These are phyloP conservation scores for Agrilus planipennis DNA, from an alignment of 1,140 invertebrate genomes.

Conservation along the genomic window DNA sequence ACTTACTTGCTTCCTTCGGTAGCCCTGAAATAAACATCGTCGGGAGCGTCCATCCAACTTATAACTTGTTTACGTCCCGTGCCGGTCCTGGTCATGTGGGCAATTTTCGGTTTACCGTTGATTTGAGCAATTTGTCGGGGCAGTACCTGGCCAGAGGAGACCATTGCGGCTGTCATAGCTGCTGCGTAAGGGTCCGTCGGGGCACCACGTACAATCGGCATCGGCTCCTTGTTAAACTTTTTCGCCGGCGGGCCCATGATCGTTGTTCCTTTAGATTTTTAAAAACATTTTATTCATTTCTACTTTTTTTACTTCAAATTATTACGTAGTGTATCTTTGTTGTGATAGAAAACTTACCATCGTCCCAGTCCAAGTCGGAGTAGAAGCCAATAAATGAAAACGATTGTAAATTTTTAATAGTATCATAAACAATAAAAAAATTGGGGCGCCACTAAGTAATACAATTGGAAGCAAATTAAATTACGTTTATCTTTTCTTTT, in stretches of 20 bases:
- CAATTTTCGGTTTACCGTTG: conserved; percentile 62
- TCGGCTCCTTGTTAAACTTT: conserved; percentile 55
- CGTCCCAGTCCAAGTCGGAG: conserved; percentile 49
- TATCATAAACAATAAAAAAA: background rate
- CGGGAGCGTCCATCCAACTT: conserved; percentile 95
- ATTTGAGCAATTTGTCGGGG: conserved; percentile 52
- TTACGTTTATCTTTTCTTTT: too few relatives aligned
- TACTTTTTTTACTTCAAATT: too few relatives aligned
- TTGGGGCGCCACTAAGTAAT: too few relatives aligned
- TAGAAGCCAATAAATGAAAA: conserved; percentile 45
- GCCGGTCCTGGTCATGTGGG: conserved; percentile 48
- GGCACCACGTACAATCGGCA: conserved; percentile 49
- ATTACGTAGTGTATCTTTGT: too few relatives aligned
- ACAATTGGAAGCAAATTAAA: too few relatives aligned
- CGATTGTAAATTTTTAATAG: too few relatives aligned
- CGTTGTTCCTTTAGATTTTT: conserved; percentile 18
- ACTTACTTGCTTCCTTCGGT: conserved; percentile 81
- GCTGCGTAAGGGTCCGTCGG: conserved; percentile 48
- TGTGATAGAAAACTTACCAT: conserved; percentile 45
- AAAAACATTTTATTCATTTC: too few relatives aligned
- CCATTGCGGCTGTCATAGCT: conserved; percentile 46
- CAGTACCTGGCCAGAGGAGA: conserved; percentile 46
- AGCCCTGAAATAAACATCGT: conserved; percentile 91
- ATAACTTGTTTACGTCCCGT: conserved; percentile 77
- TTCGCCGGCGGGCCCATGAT: conserved; percentile 44